Evolutionary conservation across 2,113 vertebrate species (phyloP).

Genomic region (Martes martes): DNA sequence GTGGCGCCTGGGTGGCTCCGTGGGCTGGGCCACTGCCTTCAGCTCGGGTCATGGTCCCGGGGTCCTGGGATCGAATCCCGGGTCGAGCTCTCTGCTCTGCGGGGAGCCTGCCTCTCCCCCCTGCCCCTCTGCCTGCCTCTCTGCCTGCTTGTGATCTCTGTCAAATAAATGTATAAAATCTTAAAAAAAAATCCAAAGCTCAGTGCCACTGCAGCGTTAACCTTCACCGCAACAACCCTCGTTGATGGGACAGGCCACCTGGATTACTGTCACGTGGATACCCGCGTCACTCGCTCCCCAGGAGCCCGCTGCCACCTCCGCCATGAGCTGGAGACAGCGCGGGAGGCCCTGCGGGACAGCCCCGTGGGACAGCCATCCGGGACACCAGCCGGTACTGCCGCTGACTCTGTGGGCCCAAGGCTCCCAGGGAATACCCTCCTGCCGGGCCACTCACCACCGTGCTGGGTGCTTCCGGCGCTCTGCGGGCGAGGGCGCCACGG

Average conservation of each 20-base stretch:
- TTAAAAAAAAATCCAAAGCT: no score
- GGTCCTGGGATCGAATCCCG: no score
- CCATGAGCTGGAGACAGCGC: not conserved
- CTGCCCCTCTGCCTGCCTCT: no score
- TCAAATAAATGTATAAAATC: no score
- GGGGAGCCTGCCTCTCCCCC: no score
- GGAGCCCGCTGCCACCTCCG: not conserved
- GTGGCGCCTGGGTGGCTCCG: no score
- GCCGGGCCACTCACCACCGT: not conserved
- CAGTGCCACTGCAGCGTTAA: not conserved
- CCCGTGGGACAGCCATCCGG: no score
- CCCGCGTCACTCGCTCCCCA: accelerated
- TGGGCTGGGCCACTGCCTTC: no score
- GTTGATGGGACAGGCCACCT: accelerated
- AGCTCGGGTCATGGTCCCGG: no score
- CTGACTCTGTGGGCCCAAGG: no score
- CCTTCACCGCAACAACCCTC: not conserved
- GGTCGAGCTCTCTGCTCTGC: no score
- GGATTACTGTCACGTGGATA: not conserved
- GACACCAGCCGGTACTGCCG: not conserved
- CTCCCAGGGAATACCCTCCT: accelerated
- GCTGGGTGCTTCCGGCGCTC: accelerated
- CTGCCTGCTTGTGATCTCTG: no score
- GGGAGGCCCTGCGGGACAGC: not conserved
- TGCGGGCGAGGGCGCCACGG: not conserved